These are phyloP conservation scores for Trialeurodes vaporariorum DNA, from an alignment of 1,140 invertebrate species.

Conservation along the genomic window DNA sequence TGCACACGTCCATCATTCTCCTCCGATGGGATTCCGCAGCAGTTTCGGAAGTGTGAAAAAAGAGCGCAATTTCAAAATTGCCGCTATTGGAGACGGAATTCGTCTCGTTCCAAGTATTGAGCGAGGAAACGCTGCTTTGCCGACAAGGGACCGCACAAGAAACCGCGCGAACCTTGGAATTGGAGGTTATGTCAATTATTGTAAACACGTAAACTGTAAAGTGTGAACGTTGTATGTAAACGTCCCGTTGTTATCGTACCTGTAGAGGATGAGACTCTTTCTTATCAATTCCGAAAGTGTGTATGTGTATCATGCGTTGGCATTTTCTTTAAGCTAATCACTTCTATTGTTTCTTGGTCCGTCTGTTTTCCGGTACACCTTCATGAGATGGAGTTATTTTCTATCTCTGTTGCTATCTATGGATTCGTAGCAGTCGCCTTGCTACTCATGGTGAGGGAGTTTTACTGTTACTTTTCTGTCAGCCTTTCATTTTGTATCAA, in stretches of 20 bases:
- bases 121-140: too few species aligned
- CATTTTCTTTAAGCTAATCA: background rate
- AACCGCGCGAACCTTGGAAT: background rate
- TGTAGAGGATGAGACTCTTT: background rate
- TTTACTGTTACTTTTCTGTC: background rate
- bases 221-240: background rate
- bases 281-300: too few species aligned
- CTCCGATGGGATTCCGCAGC: too few species aligned
- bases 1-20: too few species aligned
- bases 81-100: background rate
- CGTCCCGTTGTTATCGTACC: background rate
- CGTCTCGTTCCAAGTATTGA: too few species aligned
- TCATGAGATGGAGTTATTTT: background rate
- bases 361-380: background rate
- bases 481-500: background rate
- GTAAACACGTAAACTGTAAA: background rate
- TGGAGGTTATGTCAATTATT: background rate
- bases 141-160: background rate
- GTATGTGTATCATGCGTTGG: background rate
- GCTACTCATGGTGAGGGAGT: background rate
- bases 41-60: too few species aligned
- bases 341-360: background rate
- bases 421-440: background rate
- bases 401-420: background rate
- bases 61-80: background rate